These are phyloP conservation scores for Zaprionus gabonicus DNA, from an alignment of 1,140 invertebrate genomes.

Conservation along the genomic window DNA sequence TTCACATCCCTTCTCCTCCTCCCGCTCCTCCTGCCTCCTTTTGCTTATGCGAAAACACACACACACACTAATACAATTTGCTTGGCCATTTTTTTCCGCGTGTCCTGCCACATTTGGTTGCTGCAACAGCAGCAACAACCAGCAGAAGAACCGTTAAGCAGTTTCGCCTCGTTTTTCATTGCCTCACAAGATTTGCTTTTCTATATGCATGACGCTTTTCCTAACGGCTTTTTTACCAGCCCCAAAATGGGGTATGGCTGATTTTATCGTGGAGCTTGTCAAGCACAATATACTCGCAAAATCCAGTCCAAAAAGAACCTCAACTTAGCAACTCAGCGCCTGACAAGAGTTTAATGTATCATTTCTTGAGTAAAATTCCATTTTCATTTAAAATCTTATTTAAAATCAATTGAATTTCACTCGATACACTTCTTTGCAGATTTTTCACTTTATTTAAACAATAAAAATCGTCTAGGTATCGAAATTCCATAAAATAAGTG, in stretches of 20 bases:
- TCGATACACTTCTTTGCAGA: not conserved
- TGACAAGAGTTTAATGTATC: not conserved
- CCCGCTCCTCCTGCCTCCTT: not conserved
- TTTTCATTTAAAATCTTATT: not conserved
- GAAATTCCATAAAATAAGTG: not conserved
- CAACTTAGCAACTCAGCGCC: not conserved
- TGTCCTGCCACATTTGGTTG: conserved; percentile 37
- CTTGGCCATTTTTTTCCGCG: conserved; percentile 55
- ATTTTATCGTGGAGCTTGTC: not conserved
- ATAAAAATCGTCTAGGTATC: not conserved
- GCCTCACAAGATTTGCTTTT: conserved; percentile 68
- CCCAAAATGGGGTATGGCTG: not conserved
- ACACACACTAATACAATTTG: conserved; percentile 63
- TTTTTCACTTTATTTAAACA: not conserved
- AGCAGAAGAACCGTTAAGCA: conserved; percentile 68
- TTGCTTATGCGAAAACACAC: conserved; percentile 33
- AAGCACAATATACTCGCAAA: not conserved
- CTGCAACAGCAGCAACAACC: conserved; percentile 24
- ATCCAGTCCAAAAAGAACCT: not conserved
- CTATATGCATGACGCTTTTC: conserved; percentile 35
- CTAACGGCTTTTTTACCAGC: not conserved
- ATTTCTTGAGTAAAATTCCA: not conserved
- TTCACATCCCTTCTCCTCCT: not conserved
- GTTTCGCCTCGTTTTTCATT: conserved; percentile 79
- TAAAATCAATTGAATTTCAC: not conserved